These are phyloP conservation scores for Synanthedon tipuliformis DNA, from an alignment of 2,888 invertebrate genomes.

Conservation along the genomic window DNA sequence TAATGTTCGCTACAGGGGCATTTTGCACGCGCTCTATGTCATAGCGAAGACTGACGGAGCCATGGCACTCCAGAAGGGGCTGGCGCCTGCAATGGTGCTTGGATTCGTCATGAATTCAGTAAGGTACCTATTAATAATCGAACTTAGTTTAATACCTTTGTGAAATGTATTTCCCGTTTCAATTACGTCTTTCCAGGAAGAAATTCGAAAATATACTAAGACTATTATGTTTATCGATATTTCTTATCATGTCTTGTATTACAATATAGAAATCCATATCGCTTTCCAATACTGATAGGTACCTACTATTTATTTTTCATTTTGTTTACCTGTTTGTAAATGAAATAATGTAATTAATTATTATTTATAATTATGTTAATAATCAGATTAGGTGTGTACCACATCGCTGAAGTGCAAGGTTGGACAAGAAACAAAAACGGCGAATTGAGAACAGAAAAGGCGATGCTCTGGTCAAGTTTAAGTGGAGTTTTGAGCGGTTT, in stretches of 20 bases:
- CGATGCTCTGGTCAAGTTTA: conserved; percentile 48
- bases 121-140: conserved; percentile 23
- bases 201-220: too few species aligned
- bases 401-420: conserved; percentile 71
- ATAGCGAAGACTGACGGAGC: conserved; percentile 81
- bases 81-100: conserved; percentile 84
- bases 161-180: too few species aligned
- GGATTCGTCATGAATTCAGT: conserved; percentile 75
- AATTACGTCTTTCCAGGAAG: too few species aligned
- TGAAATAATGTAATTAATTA: too few species aligned
- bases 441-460: conserved; percentile 39
- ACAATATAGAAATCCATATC: too few species aligned
- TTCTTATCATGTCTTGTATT: too few species aligned
- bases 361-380: conserved; percentile 2
- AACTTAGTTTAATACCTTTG: too few species aligned
- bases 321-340: too few species aligned
- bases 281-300: too few species aligned
- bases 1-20: conserved; percentile 72
- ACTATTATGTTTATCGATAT: too few species aligned
- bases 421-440: conserved; percentile 52
- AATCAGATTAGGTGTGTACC: conserved; percentile 74
- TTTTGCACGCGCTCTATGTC: conserved; percentile 81
- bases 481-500: conserved; percentile 78
- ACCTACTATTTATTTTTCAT: too few species aligned
- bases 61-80: conserved; percentile 79